phyloP scores from a whole-genome alignment of 2,797 vertebrate genomes.

The Enteromius afrohamiltoni region DNA sequence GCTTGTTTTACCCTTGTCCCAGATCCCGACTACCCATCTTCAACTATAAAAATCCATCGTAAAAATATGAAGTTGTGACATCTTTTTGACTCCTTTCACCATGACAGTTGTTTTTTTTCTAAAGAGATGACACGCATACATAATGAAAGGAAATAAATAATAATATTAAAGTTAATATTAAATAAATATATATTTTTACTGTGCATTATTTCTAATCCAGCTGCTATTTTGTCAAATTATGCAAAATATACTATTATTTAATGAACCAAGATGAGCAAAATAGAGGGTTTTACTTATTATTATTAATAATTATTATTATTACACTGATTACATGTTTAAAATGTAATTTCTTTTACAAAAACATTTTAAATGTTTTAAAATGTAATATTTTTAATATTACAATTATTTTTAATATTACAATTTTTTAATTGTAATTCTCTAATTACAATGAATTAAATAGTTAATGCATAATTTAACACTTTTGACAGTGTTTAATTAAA shows the following conservation, averaged over 20 bases:
- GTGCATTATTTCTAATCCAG: background rate
- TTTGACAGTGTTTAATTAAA: background rate
- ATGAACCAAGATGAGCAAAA: background rate
- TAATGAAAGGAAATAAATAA: background rate
- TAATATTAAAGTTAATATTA: background rate
- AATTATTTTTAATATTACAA: too few species aligned
- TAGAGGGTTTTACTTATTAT: background rate
- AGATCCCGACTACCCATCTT: background rate
- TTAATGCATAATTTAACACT: background rate
- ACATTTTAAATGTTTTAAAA: too few species aligned
- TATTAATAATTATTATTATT: background rate
- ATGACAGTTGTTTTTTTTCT: background rate
- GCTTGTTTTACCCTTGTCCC: background rate
- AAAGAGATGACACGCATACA: background rate
- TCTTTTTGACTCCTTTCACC: background rate
- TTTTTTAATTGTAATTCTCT: too few species aligned
- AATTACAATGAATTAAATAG: too few species aligned
- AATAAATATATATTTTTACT: background rate
- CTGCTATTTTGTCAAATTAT: background rate
- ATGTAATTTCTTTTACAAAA: background rate
- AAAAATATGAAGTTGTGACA: conserved; percentile 3
- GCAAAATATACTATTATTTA: background rate
- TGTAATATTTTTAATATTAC: too few species aligned
- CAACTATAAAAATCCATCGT: background rate
- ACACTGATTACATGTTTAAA: background rate